phyloP scores from a whole-genome alignment of 2,888 invertebrate species.

The Melieria picta region DNA sequence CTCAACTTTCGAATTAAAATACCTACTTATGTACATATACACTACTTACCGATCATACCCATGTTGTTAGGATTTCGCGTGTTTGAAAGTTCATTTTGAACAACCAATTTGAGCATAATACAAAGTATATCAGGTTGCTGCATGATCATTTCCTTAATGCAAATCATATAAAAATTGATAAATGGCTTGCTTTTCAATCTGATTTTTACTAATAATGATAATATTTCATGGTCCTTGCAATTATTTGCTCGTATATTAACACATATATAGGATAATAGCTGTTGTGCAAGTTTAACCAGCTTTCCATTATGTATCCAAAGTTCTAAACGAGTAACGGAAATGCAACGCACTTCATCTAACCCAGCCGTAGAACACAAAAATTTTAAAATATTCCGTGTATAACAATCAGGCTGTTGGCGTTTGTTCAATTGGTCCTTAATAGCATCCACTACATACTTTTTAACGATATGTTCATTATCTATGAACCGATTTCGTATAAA shows the following conservation, averaged over 20 bases:
- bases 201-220: conserved; percentile 88
- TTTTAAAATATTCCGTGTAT: conserved; percentile 88
- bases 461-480: conserved; percentile 66
- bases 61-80: conserved; percentile 95
- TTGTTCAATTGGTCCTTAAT: conserved; percentile 88
- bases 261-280: conserved; percentile 89
- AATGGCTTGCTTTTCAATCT: conserved; percentile 93
- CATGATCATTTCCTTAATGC: conserved; percentile 89
- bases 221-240: conserved; percentile 77
- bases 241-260: conserved; percentile 84
- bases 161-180: conserved; percentile 86
- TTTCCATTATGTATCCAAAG: conserved; percentile 97
- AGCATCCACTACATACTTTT: conserved; percentile 84
- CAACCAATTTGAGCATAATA: conserved; percentile 87
- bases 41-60: conserved; percentile 75
- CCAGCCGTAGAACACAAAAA: conserved; percentile 88
- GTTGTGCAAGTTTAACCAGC: conserved; percentile 90
- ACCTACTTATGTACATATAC: no score
- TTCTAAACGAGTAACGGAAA: conserved; percentile 75
- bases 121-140: conserved; percentile 86
- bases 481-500: conserved; percentile 70
- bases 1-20: no score
- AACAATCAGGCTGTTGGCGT: conserved; percentile 85
- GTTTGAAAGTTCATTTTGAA: conserved; percentile 94
- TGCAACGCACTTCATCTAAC: conserved; percentile 75